Evolutionary conservation across 2,113 vertebrate species (phyloP), one percentile per base, ranked within the genome.

Genomic region (Cyprinodon brontotheroides): DNA sequence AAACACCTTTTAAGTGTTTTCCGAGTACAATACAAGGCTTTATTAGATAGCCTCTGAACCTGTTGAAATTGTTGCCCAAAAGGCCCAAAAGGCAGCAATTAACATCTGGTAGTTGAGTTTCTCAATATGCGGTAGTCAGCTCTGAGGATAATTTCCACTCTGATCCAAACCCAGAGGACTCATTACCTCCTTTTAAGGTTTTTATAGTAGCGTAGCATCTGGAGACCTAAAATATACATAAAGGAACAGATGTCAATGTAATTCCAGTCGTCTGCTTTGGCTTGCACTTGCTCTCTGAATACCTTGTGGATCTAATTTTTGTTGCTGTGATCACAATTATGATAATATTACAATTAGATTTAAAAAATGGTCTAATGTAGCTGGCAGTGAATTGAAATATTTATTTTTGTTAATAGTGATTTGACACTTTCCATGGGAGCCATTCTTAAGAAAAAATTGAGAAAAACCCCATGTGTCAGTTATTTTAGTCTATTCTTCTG

Each of bases 171-270:
- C 88, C 83, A 72, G 78, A 87, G 80, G 81, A 70, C 79, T 82
- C 64, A 38, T 88, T 89, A 76, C 64, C 75, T 87, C 86, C 41
- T 48, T 83, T 82, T 81, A 72, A 79, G 66, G 69, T 62, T 81
- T 89, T 89, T 80, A 86, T 77, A 77, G 67, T 11, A 60, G 72
- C 14, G 61, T 65, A 69, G 81, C 87, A 89, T 86, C 86, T 20
- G 79, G 85, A 70, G 82, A 74, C 61, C 86, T 86, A 72, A 82
- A 74, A 81, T 81, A 74, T 75, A 81, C 82, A 81, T 85, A 80
- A 89, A 88, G 72, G 79, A 88, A 71, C 89, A 90, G 85, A 88
- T 90, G 87, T 85, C 82, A 79, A 82, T 76, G 74, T 87, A 69
- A 83, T 22, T 50, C 53, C 69, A 45, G 37, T 61, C 29, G 41